Base-by-base conservation (phyloP, 2,888 invertebrate species). In the Andrena hattorfiana region DNA sequence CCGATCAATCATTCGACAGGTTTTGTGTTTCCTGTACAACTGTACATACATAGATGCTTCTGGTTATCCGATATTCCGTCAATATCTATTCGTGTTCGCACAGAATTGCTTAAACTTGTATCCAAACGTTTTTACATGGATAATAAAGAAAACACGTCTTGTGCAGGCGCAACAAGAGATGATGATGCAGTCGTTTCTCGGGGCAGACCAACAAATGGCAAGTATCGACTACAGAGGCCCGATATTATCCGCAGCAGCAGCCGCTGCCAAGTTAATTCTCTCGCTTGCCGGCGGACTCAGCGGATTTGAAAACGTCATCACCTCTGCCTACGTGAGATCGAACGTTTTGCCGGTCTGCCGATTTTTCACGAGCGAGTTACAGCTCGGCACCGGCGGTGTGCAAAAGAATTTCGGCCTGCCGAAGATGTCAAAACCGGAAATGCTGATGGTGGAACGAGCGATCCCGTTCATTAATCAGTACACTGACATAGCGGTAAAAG, bases 311-410 rank as follows among this genome's bases (percentile, higher is more conserved):
- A 88, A 88, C 72, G 84, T 90, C n/a, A 75, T 85, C 23, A 76
- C 89, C 6, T 90, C 89, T 73, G 93, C 92, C 20, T 93, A 89
- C 80, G 90, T 93, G 0, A 88, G 91, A 72, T 91, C 93, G 51
- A 90, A 92, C 51, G 88, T 90, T 42, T 60, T 93, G 10, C 92
- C 93, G 8, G 71, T 86, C 7, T 93, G 93, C 72, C 88, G 89
- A 48, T 93, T 87, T 75, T 92, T 93, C 74, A 87, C 91, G 0
- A 91, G 69, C 66, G 87, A 92, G 80, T 69, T 93, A 28, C 85
- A 89, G 70, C 90, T 93, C 48, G 93, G 93, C 2, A 80, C 81
- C 0, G 77, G 76, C 5, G 93, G 93, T 0, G 77, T 93, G 5
- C 80, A 88, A 30, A 81, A 80, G 48, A 90, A 93, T 77, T 89